Percentiles rank a stretch among this genome's conserved stretches.
Evolutionary conservation across 92 coral and sea anemone genomes (phyloP).

Genomic region (Zoanthus gigantus): DNA sequence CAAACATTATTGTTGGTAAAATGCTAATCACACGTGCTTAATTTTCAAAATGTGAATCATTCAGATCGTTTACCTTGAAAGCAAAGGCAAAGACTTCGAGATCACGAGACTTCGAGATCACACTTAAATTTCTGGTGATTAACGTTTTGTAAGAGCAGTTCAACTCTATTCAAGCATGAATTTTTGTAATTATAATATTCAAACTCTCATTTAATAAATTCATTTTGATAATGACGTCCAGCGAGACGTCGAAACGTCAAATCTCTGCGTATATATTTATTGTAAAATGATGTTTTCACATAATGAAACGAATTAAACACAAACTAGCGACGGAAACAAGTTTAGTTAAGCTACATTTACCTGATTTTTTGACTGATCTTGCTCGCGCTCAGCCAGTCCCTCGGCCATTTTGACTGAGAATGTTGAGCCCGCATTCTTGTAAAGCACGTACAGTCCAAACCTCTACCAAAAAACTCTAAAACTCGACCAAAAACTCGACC

Average conservation of each 20-base stretch:
- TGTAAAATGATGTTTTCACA: not conserved
- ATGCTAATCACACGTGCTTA: not conserved
- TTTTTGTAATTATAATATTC: not conserved
- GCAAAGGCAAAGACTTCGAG: not conserved
- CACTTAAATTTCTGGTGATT: slow-evolving; percentile 25
- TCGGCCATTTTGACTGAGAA: slow-evolving; percentile 1
- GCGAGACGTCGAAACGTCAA: no score
- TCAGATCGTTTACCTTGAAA: not conserved
- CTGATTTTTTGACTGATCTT: not conserved
- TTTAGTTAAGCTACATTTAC: not conserved
- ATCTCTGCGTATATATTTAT: not conserved
- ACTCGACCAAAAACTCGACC: not conserved
- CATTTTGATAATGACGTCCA: no score
- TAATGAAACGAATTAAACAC: not conserved
- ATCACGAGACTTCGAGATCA: slow-evolving; percentile 10
- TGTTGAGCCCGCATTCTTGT: not conserved
- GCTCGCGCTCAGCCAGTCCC: slow-evolving; percentile 9
- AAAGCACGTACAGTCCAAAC: not conserved
- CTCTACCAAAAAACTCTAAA: not conserved
- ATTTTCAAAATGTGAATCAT: not conserved
- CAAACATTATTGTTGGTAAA: not conserved
- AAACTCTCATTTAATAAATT: not conserved
- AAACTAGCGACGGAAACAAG: slow-evolving; percentile 21
- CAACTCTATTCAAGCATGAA: slow-evolving; percentile 15
- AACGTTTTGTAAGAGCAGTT: slow-evolving; percentile 22